phyloP scores from a whole-genome alignment of 2,113 vertebrate species.

The Melanotaenia duboulayi region DNA sequence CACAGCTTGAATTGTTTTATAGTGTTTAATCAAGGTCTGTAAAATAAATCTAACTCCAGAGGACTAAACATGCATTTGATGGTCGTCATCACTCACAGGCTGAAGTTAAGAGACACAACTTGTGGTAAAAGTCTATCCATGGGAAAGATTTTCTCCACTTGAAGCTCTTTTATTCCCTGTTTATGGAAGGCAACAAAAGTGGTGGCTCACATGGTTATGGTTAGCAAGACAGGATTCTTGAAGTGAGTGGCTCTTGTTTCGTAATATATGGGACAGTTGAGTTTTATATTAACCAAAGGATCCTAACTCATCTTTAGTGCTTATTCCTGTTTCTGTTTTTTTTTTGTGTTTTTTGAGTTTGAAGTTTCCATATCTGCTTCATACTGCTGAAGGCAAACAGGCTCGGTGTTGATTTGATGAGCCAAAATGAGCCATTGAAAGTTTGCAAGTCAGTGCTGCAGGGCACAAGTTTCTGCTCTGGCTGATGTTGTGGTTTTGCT shows the following conservation, averaged over 20 bases:
- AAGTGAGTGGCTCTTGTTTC: constrained; percentile 39
- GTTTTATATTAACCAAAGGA: constrained; percentile 22
- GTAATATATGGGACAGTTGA: constrained; percentile 23
- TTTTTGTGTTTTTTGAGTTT: constrained; percentile 17
- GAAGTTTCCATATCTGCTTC: constrained; percentile 8
- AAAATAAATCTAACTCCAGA: constrained; percentile 46
- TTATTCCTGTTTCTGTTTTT: background rate
- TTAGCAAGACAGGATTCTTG: constrained; percentile 49
- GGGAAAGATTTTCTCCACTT: constrained; percentile 56
- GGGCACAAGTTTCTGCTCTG: constrained; percentile 19
- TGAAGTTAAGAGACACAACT: constrained; percentile 40
- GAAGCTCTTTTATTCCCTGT: constrained; percentile 47
- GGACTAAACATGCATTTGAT: constrained; percentile 40
- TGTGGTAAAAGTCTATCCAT: constrained; percentile 53
- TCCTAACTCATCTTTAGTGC: constrained; percentile 18
- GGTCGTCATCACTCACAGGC: constrained; percentile 39
- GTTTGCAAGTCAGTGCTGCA: constrained; percentile 16
- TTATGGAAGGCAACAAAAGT: constrained; percentile 55
- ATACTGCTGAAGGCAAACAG: background rate
- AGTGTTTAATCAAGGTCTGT: constrained; percentile 45
- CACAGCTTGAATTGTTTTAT: constrained; percentile 41
- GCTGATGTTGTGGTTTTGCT: constrained; percentile 18
- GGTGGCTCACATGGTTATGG: constrained; percentile 62
- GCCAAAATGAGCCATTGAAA: constrained; percentile 38
- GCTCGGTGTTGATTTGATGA: constrained; percentile 10